Conservation (phyloP, 2,797 vertebrate species). For the Urocyon cinereoargenteus region DNA sequence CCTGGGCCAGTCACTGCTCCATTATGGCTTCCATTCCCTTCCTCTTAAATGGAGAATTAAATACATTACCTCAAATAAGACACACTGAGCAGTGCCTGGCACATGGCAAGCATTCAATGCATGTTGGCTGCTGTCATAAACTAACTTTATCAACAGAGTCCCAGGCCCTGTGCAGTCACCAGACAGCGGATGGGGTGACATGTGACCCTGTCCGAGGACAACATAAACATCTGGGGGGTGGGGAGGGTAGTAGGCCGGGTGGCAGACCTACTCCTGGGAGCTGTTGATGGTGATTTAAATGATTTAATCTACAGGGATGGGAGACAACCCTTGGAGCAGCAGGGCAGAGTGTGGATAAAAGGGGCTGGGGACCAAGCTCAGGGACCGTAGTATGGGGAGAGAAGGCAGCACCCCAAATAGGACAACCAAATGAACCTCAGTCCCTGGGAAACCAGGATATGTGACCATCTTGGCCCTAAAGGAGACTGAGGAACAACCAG, state of each 20-base stretch:
- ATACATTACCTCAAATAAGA: neutral
- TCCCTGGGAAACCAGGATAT: fast-evolving
- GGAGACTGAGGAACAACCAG: neutral
- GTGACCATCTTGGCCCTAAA: neutral
- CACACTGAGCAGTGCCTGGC: neutral
- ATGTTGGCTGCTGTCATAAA: fast-evolving
- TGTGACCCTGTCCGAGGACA: neutral
- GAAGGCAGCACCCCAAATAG: neutral
- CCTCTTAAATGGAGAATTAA: neutral
- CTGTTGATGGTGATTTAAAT: neutral
- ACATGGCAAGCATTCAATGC: fast-evolving
- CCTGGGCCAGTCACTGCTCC: too few relatives aligned
- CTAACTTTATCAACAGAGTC: neutral
- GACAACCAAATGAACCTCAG: fast-evolving
- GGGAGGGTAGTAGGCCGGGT: neutral
- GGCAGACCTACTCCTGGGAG: neutral
- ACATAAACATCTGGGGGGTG: fast-evolving
- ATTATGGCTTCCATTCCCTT: neutral
- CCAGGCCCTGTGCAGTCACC: neutral
- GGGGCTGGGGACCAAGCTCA: neutral
- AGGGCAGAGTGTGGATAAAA: fast-evolving
- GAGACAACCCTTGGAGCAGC: neutral
- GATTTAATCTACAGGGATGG: too few relatives aligned
- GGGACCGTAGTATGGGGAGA: neutral
- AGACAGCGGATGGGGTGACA: fast-evolving